These are phyloP conservation scores for Bemisia tabaci DNA, from an alignment of 1,140 invertebrate genomes.

Conservation along the genomic window DNA sequence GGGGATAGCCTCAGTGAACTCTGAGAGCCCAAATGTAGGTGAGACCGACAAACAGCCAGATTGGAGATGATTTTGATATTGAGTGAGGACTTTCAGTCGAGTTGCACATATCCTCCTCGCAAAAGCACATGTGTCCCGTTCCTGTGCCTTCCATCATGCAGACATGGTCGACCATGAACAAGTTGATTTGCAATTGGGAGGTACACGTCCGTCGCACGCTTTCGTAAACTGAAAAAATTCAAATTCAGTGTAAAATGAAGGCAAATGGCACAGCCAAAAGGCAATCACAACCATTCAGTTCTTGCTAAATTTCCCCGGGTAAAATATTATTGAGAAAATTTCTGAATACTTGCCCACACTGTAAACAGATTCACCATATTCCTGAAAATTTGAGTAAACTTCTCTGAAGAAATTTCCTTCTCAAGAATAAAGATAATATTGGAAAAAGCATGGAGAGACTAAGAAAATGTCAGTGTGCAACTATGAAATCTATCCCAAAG, in stretches of 20 bases:
- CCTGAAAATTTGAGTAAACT: no score
- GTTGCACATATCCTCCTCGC: slow-evolving; percentile 93
- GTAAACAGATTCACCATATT: no score
- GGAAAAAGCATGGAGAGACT: no score
- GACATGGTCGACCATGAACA: slow-evolving; percentile 95
- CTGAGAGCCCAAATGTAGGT: background rate
- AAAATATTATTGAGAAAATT: no score
- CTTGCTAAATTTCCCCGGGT: no score
- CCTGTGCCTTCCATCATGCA: slow-evolving; percentile 96
- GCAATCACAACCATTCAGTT: no score
- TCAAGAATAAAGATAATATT: no score
- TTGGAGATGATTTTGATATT: background rate
- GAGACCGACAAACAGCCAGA: background rate
- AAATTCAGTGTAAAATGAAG: slow-evolving; percentile 6
- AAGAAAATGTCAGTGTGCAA: no score
- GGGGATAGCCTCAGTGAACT: background rate
- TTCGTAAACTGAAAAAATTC: slow-evolving; percentile 67
- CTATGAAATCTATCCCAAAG: no score
- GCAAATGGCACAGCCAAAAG: no score
- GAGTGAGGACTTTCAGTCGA: slow-evolving; percentile 5
- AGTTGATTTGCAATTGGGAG: slow-evolving; percentile 82
- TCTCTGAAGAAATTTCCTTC: no score
- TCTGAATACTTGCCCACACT: no score
- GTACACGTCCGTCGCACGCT: slow-evolving; percentile 80
- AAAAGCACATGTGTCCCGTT: slow-evolving; percentile 94